Base-by-base conservation (phyloP, 2,113 vertebrate genomes). In the Bos javanicus region DNA sequence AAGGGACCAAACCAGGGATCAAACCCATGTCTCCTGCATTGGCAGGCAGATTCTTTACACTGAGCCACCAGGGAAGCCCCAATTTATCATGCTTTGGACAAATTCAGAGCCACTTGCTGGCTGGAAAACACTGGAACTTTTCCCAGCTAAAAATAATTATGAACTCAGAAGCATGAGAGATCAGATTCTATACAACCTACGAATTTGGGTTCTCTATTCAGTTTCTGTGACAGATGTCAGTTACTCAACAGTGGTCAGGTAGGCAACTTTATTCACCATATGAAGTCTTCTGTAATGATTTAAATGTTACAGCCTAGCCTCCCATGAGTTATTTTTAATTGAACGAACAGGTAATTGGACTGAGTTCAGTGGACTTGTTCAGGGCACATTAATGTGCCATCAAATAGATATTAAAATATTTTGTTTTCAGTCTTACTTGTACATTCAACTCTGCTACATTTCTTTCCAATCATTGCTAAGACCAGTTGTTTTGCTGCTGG, bases 291-390 rank as follows among this genome's bases (percentile, higher is more conserved):
- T 12, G 60, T 36, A 90, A 67, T 84, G 74, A 91, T 59, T 57
- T 23, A 67, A 57, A 16, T 81, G 21, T 81, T 57, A 33, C 12
- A 84, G 26, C 12, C 48, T 46, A 59, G 16, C 50, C 15, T 89
- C 48, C 15, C 33, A 26, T 82, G 54, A 94, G 64, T 91, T 93
- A 74, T 86, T 97, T 95, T 93, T 91, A 94, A 96, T n/a, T 91
- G 26, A 85, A 71, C 39, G 93, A 71, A 83, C 26, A 97, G 5
- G 2, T 78, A 91, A 91, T 96, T 85, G 81, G 14, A 25, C 46
- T 95, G 84, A 95, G 39, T 95, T 81, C n/a, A 91, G 21, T 81
- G 84, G 9, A 86, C 78, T 91, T 76, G 26, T 43, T n/a, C 50
- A 94, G 36, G 60, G 30, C 52, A 84, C 76, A 33, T 60, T 87